These are phyloP conservation scores for Taphrorychus bicolor DNA, from an alignment of 2,888 invertebrate species.

Conservation along the genomic window DNA sequence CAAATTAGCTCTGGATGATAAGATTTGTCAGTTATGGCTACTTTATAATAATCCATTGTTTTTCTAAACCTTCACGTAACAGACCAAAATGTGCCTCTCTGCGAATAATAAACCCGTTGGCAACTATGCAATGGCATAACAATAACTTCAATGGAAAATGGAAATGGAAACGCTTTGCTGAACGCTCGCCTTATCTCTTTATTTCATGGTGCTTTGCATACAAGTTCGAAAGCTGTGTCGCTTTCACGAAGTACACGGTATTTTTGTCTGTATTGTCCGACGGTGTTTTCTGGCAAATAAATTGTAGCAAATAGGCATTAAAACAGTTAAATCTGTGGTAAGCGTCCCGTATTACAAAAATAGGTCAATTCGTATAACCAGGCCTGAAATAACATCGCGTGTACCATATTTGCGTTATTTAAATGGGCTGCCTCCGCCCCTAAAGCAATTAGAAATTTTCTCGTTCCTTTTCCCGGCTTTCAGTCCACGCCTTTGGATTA, in stretches of 20 bases:
- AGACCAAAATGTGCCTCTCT: neutral
- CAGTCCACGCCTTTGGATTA: neutral
- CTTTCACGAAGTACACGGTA: neutral
- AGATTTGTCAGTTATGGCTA: too few species aligned
- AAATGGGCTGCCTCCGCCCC: neutral
- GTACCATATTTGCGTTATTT: slow-evolving; percentile 5
- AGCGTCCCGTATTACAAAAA: neutral
- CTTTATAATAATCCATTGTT: too few species aligned
- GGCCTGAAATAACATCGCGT: slow-evolving; percentile 1
- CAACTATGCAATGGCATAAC: neutral
- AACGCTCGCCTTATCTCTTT: neutral
- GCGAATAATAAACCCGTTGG: neutral
- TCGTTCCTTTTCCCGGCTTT: neutral
- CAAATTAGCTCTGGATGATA: too few species aligned
- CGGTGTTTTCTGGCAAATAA: neutral
- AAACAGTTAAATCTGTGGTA: neutral
- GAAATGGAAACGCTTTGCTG: neutral
- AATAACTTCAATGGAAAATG: neutral
- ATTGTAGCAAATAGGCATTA: neutral
- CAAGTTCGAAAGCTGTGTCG: neutral
- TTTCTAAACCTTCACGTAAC: too few species aligned
- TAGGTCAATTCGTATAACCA: neutral
- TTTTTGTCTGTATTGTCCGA: neutral
- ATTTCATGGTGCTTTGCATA: neutral
- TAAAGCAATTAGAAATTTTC: neutral